Percentiles rank a stretch among this genome's conserved stretches.
phyloP scores from a whole-genome alignment of 2,797 vertebrate genomes.

The Chloroceryle amazona region DNA sequence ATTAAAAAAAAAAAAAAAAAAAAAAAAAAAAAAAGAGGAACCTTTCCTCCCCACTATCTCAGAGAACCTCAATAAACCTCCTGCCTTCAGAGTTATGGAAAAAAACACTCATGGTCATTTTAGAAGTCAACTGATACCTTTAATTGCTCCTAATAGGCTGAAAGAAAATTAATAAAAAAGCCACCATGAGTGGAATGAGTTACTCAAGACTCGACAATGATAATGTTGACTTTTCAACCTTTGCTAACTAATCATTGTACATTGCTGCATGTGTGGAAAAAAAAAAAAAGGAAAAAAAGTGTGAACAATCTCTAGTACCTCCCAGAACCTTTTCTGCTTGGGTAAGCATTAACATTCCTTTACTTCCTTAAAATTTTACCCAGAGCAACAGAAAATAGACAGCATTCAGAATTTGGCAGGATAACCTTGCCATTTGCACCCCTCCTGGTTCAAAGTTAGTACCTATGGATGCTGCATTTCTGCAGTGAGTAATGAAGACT shows the following conservation, averaged over 20 bases:
- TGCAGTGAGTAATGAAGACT: conserved; percentile 4
- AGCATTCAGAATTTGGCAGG: background rate
- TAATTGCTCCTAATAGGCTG: background rate
- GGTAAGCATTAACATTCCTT: background rate
- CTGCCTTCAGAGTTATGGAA: background rate
- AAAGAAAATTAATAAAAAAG: background rate
- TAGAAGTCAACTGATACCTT: background rate
- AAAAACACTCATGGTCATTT: background rate
- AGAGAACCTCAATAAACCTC: background rate
- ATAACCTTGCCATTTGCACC: background rate
- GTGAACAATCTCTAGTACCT: background rate
- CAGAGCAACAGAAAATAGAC: background rate
- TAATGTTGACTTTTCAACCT: background rate
- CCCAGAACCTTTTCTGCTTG: background rate
- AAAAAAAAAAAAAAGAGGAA: background rate
- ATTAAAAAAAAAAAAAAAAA: too few species aligned
- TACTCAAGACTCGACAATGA: background rate
- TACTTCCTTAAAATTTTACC: background rate
- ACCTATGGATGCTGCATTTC: background rate
- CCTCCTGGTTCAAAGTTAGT: background rate
- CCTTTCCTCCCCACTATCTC: background rate
- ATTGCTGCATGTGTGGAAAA: rapidly evolving
- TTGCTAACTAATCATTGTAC: background rate
- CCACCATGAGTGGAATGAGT: background rate
- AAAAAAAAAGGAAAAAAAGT: background rate